Percentiles rank a stretch among this genome's conserved stretches.
phyloP scores from a whole-genome alignment of 2,797 vertebrate genomes.

The Emydoidea blandingii region DNA sequence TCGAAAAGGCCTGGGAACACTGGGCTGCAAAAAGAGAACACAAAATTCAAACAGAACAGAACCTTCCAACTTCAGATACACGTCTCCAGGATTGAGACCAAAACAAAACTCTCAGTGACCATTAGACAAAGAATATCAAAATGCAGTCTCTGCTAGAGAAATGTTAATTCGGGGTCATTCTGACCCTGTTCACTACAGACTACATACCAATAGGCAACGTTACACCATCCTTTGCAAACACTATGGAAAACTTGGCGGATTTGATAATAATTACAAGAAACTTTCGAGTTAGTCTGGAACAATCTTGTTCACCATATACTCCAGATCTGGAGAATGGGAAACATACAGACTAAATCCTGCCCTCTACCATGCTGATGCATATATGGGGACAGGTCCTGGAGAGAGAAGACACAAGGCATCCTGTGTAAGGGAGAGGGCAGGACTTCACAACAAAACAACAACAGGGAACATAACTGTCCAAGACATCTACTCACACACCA shows the following conservation, averaged over 20 bases:
- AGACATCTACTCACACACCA: background rate
- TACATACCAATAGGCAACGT: fast-evolving
- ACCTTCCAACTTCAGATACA: background rate
- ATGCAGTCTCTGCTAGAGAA: background rate
- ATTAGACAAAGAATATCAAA: background rate
- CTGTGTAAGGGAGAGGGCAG: background rate
- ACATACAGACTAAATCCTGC: background rate
- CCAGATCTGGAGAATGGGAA: background rate
- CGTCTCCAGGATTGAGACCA: background rate
- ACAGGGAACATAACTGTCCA: background rate
- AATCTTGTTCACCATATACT: fast-evolving
- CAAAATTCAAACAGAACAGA: background rate
- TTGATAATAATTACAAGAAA: background rate
- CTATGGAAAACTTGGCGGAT: background rate
- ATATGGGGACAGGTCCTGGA: background rate
- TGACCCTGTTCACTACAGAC: background rate
- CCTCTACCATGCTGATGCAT: background rate
- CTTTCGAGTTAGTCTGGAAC: background rate
- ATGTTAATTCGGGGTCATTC: background rate
- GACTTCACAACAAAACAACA: background rate
- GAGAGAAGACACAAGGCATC: background rate
- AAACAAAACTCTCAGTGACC: background rate
- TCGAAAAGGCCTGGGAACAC: constrained; percentile 98
- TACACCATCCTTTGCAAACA: background rate
- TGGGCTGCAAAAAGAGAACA: constrained; percentile 82